phyloP scores from a whole-genome alignment of 2,888 invertebrate species.

The Muschampia plurimacula region DNA sequence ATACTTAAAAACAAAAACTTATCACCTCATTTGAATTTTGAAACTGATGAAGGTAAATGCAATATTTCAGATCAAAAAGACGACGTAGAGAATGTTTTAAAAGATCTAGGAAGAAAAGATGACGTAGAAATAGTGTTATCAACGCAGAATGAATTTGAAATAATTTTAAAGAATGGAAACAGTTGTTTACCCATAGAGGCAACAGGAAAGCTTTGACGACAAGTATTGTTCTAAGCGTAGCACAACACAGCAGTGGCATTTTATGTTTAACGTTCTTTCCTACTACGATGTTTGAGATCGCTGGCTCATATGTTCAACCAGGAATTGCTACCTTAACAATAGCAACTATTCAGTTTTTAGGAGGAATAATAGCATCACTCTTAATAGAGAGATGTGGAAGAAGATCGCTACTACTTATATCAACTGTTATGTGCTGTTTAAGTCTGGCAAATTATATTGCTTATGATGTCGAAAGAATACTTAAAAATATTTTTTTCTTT shows the following conservation, averaged over 20 bases:
- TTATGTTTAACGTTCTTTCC: not conserved
- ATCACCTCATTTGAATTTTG: not conserved
- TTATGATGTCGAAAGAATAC: no score
- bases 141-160: not conserved
- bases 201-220: not conserved
- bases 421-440: slow-evolving; percentile 2
- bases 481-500: no score
- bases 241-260: slow-evolving; percentile 1
- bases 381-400: slow-evolving; percentile 3
- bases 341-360: not conserved
- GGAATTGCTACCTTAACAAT: not conserved
- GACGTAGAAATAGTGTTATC: not conserved
- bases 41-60: not conserved
- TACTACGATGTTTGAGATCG: not conserved
- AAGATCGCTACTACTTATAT: not conserved
- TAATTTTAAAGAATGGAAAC: not conserved
- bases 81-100: not conserved
- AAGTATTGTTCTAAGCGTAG: not conserved
- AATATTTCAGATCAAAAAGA: slow-evolving; percentile 8
- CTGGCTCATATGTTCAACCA: not conserved
- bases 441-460: not conserved
- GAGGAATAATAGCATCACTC: not conserved
- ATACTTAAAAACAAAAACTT: not conserved
- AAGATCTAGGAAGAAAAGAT: not conserved
- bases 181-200: not conserved